A percentile compares a stretch with the other conserved stretches of the same genome.
Conservation (phyloP, 23 tunicate species). For the Trididemnum nubilum region DNA sequence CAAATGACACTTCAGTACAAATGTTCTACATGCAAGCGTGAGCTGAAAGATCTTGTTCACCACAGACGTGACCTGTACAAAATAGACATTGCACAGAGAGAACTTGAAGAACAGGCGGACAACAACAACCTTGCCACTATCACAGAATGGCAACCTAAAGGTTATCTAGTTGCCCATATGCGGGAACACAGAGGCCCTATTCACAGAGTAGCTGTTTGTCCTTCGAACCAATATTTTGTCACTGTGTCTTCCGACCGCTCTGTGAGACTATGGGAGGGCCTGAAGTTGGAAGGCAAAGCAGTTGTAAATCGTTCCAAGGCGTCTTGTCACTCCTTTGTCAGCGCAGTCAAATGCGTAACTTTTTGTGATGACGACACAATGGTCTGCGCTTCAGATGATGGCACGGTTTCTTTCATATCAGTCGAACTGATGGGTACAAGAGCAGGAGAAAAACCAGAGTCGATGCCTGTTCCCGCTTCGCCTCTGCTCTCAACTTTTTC, state of each 20-base stretch:
- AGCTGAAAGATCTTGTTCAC: slow-evolving; percentile 73
- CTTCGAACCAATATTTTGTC: slow-evolving; percentile 66
- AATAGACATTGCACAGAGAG: slow-evolving; percentile 55
- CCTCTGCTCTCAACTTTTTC: slow-evolving; percentile 30
- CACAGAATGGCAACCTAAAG: slow-evolving; percentile 80
- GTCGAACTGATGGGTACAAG: slow-evolving; percentile 54
- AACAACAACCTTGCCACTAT: slow-evolving; percentile 23
- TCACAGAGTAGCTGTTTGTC: slow-evolving; percentile 62
- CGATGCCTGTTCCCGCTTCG: slow-evolving; percentile 5
- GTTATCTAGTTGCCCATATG: slow-evolving; percentile 86
- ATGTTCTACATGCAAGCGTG: slow-evolving; percentile 68
- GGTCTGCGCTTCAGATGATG: slow-evolving; percentile 72
- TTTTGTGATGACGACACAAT: slow-evolving; percentile 66
- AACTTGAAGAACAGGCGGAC: slow-evolving; percentile 63
- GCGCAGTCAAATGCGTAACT: slow-evolving; percentile 54
- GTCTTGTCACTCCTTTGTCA: slow-evolving; percentile 39
- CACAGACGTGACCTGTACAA: slow-evolving; percentile 71
- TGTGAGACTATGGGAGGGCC: slow-evolving; percentile 67
- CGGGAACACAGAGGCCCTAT: slow-evolving; percentile 87
- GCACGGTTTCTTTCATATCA: slow-evolving; percentile 42
- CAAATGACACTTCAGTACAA: slow-evolving; percentile 54
- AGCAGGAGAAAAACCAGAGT: slow-evolving; percentile 53
- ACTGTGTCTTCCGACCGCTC: slow-evolving; percentile 88
- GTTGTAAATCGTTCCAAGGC: slow-evolving; percentile 82
- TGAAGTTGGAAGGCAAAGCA: slow-evolving; percentile 62